A percentile compares a stretch with the other conserved stretches of the same genome.
Conservation (phyloP, 2,797 vertebrate species). For the Bovichtus variegatus region DNA sequence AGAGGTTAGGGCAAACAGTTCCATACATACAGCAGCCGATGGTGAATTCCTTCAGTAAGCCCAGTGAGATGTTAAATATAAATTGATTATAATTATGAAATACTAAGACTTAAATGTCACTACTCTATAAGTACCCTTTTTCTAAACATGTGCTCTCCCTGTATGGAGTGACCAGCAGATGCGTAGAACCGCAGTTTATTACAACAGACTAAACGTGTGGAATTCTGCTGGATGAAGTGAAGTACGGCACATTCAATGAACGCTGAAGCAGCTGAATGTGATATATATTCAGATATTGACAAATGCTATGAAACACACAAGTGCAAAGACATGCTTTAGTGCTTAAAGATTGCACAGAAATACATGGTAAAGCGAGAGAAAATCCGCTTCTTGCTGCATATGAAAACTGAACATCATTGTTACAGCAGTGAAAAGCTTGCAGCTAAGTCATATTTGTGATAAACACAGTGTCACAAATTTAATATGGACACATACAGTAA, state of each 20-base stretch:
- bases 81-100: not conserved
- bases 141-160: not conserved
- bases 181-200: not conserved
- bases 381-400: conserved; percentile 57
- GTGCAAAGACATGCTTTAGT: conserved; percentile 13
- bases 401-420: conserved; percentile 50
- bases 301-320: conserved; percentile 16
- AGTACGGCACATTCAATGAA: conserved; percentile 8
- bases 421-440: conserved; percentile 44
- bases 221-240: conserved; percentile 7
- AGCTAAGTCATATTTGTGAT: conserved; percentile 64
- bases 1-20: conserved; percentile 31
- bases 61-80: not conserved
- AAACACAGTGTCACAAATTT: conserved; percentile 60
- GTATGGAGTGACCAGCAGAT: conserved; percentile 2
- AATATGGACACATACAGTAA: conserved; percentile 67
- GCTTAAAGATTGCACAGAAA: conserved; percentile 36
- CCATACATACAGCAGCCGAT: conserved; percentile 8
- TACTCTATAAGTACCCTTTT: not conserved
- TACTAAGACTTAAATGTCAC: not conserved
- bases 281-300: conserved; percentile 39
- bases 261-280: conserved; percentile 18
- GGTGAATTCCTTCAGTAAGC: not conserved
- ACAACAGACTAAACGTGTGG: not conserved
- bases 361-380: conserved; percentile 51